These are phyloP conservation scores for Cancer borealis DNA, from an alignment of 2,888 invertebrate genomes.

Conservation along the genomic window DNA sequence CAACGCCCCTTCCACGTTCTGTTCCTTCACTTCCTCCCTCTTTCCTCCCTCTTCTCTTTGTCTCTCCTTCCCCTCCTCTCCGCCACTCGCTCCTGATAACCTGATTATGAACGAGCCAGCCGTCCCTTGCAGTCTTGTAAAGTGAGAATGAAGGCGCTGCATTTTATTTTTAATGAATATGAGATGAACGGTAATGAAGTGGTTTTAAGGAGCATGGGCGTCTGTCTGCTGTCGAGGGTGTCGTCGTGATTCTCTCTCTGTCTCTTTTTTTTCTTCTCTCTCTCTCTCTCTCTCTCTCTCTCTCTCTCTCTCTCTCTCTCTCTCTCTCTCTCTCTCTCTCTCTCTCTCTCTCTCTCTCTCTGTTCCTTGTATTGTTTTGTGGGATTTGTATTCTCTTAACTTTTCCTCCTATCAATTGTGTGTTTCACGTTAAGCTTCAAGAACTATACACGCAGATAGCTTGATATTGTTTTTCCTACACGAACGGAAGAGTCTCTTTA, in stretches of 20 bases:
- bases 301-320: constrained; percentile 1
- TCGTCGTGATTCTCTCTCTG: not conserved
- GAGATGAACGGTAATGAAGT: constrained; percentile 31
- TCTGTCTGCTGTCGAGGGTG: not conserved
- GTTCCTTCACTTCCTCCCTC: not conserved
- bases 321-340: not conserved
- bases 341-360: not conserved
- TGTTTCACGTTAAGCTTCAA: not conserved
- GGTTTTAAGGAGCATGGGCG: not conserved
- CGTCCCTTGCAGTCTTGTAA: constrained; percentile 32
- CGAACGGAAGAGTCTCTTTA: not conserved
- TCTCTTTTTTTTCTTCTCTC: not conserved
- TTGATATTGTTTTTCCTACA: not conserved
- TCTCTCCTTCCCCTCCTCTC: not conserved
- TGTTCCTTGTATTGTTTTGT: not conserved
- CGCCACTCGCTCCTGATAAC: constrained; percentile 26
- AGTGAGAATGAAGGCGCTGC: not conserved
- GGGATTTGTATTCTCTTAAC: no score
- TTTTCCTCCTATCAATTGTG: no score
- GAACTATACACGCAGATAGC: not conserved
- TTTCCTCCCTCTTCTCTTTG: not conserved
- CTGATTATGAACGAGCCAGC: constrained; percentile 25
- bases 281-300: constrained; percentile 1
- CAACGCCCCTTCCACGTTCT: not conserved
- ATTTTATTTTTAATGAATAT: constrained; percentile 2